Evolutionary conservation across 2,888 invertebrate species (phyloP), one percentile per base, ranked within the genome.

Genomic region (Drosophila ezoana): DNA sequence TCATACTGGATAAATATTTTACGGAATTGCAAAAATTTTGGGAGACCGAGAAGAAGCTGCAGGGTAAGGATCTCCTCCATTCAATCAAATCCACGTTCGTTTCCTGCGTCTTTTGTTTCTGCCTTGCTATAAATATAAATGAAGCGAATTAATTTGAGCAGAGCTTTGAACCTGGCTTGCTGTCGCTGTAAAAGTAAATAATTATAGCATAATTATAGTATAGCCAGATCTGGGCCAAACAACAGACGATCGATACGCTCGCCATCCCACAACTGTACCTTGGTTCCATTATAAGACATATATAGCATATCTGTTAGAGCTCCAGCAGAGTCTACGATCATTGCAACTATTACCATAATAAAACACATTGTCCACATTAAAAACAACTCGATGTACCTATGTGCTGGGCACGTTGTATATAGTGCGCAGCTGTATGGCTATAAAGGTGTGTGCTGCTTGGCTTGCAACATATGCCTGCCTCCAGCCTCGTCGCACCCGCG

Each of bases 1-100:
- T 98, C 95, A 98, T 98, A 93, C 95, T 98, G 95, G 98, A 98
- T 95, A 98, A 98, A 93, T 98, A 98, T 93, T 98, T 98, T 94
- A 97, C 97, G 85, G 98, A 98, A 94, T 94, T 98, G 93, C 97
- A 97, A 93, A 98, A 98, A 94, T 97, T 98, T 94, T 97, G 98
- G 97, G 97, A 98, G 93, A 97, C 97, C 75, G 98, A 98, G 93
- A 97, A 98, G 94, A 97, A 97, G 93, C 94, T 97, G 91, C 97
- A 97, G 95, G 98, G 98, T 98, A 95, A 95, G 95, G 0, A 28
- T 28, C 1, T 28, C 8, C 2, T 28, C 0, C 0, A 28, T 38
- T 14, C 16, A 13, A 14, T 20, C 45, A 13, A 18, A 1, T 5
- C 23, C 8, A 54, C 66, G 81, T 89, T 89, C 56, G 71, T 75